Evolutionary conservation across 2,113 vertebrate species (phyloP).

Genomic region (Xiphophorus maculatus): DNA sequence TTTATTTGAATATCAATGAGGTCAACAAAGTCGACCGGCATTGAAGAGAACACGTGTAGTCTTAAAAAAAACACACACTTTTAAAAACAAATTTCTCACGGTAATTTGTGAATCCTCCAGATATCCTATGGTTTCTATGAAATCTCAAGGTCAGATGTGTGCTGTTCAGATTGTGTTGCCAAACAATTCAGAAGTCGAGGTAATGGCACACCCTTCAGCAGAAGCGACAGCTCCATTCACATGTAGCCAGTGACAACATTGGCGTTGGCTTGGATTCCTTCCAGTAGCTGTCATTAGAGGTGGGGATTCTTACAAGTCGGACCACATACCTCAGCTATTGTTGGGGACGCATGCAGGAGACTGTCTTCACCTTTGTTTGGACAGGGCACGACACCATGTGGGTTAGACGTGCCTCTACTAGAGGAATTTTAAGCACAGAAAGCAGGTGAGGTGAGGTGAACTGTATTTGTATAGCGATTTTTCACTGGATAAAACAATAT

Average conservation of each 20-base stretch:
- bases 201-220: not conserved
- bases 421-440: not conserved
- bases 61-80: not conserved
- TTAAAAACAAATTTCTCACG: not conserved
- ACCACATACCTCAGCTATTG: constrained; percentile 12
- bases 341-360: not conserved
- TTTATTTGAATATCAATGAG: not conserved
- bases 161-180: not conserved
- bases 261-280: constrained; percentile 10
- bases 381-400: not conserved
- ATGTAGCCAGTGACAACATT: not conserved
- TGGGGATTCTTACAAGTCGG: constrained; percentile 22
- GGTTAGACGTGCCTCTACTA: not conserved
- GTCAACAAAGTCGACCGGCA: not conserved
- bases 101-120: not conserved
- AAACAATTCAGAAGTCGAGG: not conserved
- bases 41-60: not conserved
- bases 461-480: too few relatives aligned
- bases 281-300: not conserved
- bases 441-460: not conserved
- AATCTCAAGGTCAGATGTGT: not conserved
- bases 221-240: not conserved
- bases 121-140: not conserved
- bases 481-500: too few relatives aligned
- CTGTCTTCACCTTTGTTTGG: not conserved